Percentiles rank a stretch among this genome's conserved stretches.
phyloP scores from a whole-genome alignment of 2,888 invertebrate species.

The Spodoptera exigua region DNA sequence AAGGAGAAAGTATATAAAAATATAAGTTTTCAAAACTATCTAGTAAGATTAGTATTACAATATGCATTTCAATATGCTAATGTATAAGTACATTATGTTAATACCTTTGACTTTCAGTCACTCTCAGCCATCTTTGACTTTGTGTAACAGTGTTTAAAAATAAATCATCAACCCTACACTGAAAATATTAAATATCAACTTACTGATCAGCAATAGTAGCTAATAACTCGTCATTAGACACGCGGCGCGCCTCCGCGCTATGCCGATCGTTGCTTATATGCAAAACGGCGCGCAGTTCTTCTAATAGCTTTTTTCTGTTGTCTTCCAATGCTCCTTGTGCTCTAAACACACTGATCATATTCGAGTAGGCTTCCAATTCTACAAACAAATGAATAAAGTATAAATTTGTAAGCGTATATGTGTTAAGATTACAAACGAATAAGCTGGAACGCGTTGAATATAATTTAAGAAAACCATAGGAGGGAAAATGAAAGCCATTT shows the following conservation, averaged over 20 bases:
- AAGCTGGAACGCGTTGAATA: slow-evolving; percentile 65
- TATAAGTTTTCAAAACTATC: slow-evolving; percentile 57
- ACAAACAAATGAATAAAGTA: slow-evolving; percentile 75
- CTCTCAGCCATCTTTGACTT: slow-evolving; percentile 84
- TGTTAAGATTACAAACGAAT: slow-evolving; percentile 58
- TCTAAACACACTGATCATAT: slow-evolving; percentile 96
- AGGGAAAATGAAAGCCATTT: slow-evolving; percentile 88
- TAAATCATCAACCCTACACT: slow-evolving; percentile 73
- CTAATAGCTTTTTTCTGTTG: slow-evolving; percentile 95
- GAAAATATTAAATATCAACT: slow-evolving; percentile 78
- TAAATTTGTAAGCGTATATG: slow-evolving; percentile 55
- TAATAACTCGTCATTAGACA: slow-evolving; percentile 96
- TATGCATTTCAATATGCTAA: slow-evolving; percentile 44
- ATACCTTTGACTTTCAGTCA: slow-evolving; percentile 64
- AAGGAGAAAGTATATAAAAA: slow-evolving; percentile 51
- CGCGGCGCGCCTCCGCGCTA: slow-evolving; percentile 96
- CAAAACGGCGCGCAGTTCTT: slow-evolving; percentile 94
- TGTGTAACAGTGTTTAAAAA: slow-evolving; percentile 78
- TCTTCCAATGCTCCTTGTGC: slow-evolving; percentile 96
- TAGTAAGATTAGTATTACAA: slow-evolving; percentile 54
- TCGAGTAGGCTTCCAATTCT: slow-evolving; percentile 98
- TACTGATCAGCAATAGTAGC: slow-evolving; percentile 97
- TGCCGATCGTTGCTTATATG: slow-evolving; percentile 97
- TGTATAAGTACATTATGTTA: slow-evolving; percentile 51
- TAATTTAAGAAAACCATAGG: slow-evolving; percentile 82